Conservation (phyloP, 2,888 invertebrate genomes). For the Pachymerium ferrugineum region DNA sequence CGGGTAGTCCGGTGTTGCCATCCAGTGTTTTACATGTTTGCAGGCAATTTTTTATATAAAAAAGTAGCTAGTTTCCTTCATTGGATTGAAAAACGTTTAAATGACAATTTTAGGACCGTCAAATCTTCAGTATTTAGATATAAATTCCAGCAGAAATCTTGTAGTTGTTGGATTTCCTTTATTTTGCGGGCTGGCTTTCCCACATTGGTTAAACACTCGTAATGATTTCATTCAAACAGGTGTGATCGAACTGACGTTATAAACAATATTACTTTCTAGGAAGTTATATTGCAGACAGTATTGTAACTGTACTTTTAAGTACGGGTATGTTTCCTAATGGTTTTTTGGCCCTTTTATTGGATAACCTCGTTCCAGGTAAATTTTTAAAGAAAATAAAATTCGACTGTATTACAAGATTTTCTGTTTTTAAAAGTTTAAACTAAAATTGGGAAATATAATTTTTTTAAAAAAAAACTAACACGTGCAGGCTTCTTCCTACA, state of each 20-base stretch:
- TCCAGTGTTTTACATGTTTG: too few species aligned
- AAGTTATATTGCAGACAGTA: constrained; percentile 59
- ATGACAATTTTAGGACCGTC: constrained; percentile 72
- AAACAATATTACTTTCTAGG: constrained; percentile 46
- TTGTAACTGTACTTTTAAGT: constrained; percentile 65
- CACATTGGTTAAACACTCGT: constrained; percentile 65
- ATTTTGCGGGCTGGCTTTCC: constrained; percentile 74
- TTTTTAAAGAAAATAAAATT: not conserved
- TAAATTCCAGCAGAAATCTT: constrained; percentile 51
- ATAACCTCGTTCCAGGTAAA: constrained; percentile 68
- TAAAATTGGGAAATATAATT: too few species aligned
- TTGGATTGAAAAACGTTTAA: too few species aligned
- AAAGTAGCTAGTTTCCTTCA: too few species aligned
- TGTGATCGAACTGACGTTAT: not conserved
- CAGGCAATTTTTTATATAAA: too few species aligned
- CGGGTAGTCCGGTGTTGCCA: too few species aligned
- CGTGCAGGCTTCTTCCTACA: too few species aligned
- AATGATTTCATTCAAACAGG: constrained; percentile 57
- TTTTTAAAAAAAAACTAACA: too few species aligned
- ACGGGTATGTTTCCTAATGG: constrained; percentile 74
- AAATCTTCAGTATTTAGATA: constrained; percentile 71
- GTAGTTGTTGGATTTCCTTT: constrained; percentile 68
- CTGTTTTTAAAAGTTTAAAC: too few species aligned
- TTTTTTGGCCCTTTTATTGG: constrained; percentile 63
- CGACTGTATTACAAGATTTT: not conserved